These are phyloP conservation scores for Anorthoa munda DNA, from an alignment of 2,888 invertebrate genomes.

Conservation along the genomic window DNA sequence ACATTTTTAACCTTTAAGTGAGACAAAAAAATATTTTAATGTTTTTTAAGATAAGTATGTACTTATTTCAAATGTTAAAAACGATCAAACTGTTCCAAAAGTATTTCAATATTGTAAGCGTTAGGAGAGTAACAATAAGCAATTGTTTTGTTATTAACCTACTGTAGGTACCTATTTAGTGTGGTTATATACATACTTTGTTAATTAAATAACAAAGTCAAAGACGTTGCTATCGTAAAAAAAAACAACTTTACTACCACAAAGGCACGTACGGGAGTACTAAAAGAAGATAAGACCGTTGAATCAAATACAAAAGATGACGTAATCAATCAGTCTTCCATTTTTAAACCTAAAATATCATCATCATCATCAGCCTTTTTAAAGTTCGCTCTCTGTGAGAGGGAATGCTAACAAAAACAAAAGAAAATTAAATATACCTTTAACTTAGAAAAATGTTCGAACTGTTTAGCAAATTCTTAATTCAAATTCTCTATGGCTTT, in stretches of 20 bases:
- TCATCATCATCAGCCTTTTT: no score
- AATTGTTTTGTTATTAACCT: no score
- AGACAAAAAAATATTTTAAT: no score
- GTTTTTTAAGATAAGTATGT: no score
- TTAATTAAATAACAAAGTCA: not conserved
- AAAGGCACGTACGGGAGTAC: not conserved
- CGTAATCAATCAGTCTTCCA: not conserved
- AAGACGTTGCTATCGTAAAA: not conserved
- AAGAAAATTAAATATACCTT: not conserved
- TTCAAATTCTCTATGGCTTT: no score
- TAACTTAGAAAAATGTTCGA: no score
- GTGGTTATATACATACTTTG: no score
- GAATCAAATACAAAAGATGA: conserved; percentile 5
- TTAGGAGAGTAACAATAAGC: not conserved
- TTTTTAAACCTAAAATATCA: not conserved
- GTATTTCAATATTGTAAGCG: not conserved
- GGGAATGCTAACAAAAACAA: not conserved
- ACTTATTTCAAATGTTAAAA: no score
- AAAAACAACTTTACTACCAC: not conserved
- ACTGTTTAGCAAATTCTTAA: no score
- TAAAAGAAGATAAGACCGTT: not conserved
- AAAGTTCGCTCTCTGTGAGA: no score
- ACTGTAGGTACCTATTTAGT: no score
- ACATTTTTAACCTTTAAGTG: no score
- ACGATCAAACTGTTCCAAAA: not conserved